phyloP scores from a whole-genome alignment of 2,888 invertebrate genomes.

The Nemurella pictetii region DNA sequence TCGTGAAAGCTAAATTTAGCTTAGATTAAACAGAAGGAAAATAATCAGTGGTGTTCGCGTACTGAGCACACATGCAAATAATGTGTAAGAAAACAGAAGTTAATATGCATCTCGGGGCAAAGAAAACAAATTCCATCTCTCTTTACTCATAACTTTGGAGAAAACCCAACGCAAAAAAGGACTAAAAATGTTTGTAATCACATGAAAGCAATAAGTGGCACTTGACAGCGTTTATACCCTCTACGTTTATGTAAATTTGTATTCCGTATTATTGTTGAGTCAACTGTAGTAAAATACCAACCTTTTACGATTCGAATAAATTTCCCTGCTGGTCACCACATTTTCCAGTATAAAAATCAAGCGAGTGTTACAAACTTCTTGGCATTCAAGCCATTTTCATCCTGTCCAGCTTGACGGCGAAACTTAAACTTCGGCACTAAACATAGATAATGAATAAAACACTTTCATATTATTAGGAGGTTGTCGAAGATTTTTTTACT shows the following conservation, averaged over 20 bases:
- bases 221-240: no score
- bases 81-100: neutral
- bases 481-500: neutral
- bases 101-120: neutral
- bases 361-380: neutral
- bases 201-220: no score
- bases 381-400: neutral
- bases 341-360: neutral
- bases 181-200: neutral
- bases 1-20: neutral
- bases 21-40: neutral
- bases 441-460: neutral
- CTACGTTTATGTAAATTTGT: no score
- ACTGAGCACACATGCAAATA: neutral
- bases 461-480: neutral
- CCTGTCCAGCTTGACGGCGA: neutral
- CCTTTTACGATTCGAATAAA: neutral
- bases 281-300: neutral
- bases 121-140: neutral
- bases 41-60: neutral
- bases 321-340: neutral
- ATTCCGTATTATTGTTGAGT: no score
- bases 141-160: neutral
- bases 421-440: neutral
- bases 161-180: neutral